Conservation (phyloP, 2,113 vertebrate species). For the Upupa epops region DNA sequence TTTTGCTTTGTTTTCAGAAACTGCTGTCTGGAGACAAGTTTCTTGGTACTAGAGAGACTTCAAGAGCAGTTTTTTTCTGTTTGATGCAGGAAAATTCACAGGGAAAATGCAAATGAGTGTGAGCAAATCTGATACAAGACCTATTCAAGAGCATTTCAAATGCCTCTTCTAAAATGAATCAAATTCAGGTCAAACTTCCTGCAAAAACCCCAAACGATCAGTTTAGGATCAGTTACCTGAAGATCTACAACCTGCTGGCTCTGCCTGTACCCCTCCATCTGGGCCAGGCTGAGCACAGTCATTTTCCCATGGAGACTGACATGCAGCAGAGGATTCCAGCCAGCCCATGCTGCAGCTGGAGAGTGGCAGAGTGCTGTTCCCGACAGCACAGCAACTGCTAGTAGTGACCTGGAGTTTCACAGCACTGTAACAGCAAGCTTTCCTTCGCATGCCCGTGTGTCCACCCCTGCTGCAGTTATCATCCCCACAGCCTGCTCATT, state of each 20-base stretch:
- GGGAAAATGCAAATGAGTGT: background rate
- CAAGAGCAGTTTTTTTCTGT: background rate
- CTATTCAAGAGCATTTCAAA: background rate
- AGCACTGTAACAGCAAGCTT: accelerated
- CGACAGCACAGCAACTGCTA: accelerated
- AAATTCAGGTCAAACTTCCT: background rate
- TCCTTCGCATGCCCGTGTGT: background rate
- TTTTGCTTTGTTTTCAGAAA: accelerated
- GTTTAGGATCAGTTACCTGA: background rate
- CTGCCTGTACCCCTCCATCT: accelerated
- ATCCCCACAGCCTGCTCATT: background rate
- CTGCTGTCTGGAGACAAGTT: background rate
- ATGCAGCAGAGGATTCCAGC: background rate
- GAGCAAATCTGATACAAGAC: background rate
- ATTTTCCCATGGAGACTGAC: background rate
- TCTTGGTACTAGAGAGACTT: background rate
- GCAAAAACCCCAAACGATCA: background rate
- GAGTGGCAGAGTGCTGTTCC: accelerated
- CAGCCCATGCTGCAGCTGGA: background rate
- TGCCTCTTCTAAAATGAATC: background rate
- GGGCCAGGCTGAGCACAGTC: background rate
- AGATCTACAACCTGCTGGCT: background rate
- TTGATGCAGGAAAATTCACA: background rate
- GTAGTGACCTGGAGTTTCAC: background rate
- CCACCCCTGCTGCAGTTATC: background rate